Conservation (phyloP, 1,140 invertebrate genomes). For the Zophobas morio region DNA sequence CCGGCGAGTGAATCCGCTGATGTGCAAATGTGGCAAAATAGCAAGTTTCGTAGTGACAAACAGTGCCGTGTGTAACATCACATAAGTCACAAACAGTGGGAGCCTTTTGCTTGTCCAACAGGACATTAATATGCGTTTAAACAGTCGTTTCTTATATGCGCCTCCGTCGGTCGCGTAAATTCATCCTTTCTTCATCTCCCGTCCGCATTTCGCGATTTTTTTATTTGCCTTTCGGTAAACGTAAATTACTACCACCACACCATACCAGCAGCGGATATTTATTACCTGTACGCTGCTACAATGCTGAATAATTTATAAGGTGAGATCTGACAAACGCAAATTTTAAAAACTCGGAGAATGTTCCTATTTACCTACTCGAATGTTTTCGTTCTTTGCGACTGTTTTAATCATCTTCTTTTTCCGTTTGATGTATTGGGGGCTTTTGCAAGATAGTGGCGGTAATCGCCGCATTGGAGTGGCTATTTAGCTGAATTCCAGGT, state of each 20-base stretch:
- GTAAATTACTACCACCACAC: slow-evolving; percentile 62
- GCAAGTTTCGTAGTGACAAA: slow-evolving; percentile 14
- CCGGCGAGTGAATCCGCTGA: slow-evolving; percentile 18
- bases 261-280: slow-evolving; percentile 61
- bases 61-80: slow-evolving; percentile 14
- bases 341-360: slow-evolving; percentile 66
- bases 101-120: slow-evolving; percentile 59
- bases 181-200: slow-evolving; percentile 48
- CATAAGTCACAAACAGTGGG: slow-evolving; percentile 61
- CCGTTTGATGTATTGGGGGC: slow-evolving; percentile 53
- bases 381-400: slow-evolving; percentile 58
- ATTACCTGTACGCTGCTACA: slow-evolving; percentile 61
- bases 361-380: slow-evolving; percentile 63
- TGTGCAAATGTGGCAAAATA: slow-evolving; percentile 12
- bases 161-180: slow-evolving; percentile 55
- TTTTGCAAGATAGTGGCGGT: slow-evolving; percentile 45
- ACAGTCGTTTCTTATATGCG: slow-evolving; percentile 56
- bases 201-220: slow-evolving; percentile 40
- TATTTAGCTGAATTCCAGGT: not conserved
- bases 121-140: slow-evolving; percentile 62
- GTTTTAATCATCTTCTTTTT: slow-evolving; percentile 59
- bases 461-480: not conserved
- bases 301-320: slow-evolving; percentile 67
- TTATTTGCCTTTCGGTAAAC: slow-evolving; percentile 61
- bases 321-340: slow-evolving; percentile 67